These are phyloP conservation scores for Antennarius maculatus DNA, from an alignment of 2,797 vertebrate species.

Conservation along the genomic window DNA sequence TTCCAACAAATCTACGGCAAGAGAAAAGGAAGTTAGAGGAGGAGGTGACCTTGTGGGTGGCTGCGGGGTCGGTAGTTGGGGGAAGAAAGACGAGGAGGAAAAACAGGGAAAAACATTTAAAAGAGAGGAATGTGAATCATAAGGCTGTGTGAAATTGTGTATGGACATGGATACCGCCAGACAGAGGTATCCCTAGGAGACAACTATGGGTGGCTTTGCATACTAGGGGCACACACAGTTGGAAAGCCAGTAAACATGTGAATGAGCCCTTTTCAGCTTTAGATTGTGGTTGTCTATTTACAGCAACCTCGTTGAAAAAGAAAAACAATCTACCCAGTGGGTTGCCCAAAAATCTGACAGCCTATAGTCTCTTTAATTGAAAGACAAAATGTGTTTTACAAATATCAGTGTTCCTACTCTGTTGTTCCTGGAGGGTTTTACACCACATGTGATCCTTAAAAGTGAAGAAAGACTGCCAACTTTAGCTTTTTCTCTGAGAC, in stretches of 20 bases:
- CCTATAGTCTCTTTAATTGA: not conserved
- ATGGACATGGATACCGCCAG: conserved; percentile 33
- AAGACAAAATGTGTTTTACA: not conserved
- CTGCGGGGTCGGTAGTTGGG: not conserved
- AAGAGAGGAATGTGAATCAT: conserved; percentile 36
- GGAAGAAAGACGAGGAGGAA: not conserved
- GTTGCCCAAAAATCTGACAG: conserved; percentile 1
- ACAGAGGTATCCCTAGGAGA: conserved; percentile 50
- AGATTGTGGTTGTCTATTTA: conserved; percentile 26
- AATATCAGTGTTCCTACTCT: not conserved
- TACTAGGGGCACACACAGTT: conserved; percentile 28
- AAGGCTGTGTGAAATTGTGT: conserved; percentile 21
- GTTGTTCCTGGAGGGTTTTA: not conserved
- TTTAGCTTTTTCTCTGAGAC: conserved; percentile 15
- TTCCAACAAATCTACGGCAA: conserved; percentile 5
- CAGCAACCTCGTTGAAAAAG: conserved; percentile 22
- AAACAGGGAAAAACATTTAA: conserved; percentile 24
- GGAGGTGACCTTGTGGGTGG: conserved; percentile 21
- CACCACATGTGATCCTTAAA: not conserved
- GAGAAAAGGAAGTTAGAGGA: conserved; percentile 3
- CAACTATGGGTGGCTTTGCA: conserved; percentile 42
- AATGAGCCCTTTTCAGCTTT: conserved; percentile 37
- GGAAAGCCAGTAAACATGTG: conserved; percentile 17
- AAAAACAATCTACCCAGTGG: conserved; percentile 25
- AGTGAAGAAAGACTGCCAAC: not conserved